These are phyloP conservation scores for Agraylea sexmaculata DNA, from an alignment of 1,140 invertebrate species.

Conservation along the genomic window DNA sequence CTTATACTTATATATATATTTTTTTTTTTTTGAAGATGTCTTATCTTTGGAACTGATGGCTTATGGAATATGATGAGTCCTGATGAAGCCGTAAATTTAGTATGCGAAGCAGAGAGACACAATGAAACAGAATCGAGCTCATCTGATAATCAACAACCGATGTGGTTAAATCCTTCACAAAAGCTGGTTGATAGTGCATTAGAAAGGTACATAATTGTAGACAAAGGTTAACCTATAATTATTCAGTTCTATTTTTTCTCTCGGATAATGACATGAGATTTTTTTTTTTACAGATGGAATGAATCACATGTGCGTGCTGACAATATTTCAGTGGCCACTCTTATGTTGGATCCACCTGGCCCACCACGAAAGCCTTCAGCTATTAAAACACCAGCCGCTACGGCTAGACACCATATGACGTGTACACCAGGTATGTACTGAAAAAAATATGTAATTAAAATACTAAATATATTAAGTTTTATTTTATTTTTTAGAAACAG, in stretches of 20 bases:
- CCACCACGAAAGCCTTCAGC: constrained; percentile 44
- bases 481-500: no score
- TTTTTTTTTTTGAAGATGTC: constrained; percentile 53
- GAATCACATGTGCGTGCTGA: constrained; percentile 77
- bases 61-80: constrained; percentile 91
- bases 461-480: no score
- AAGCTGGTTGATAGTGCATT: constrained; percentile 78
- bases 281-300: constrained; percentile 46
- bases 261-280: background rate
- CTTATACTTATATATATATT: background rate
- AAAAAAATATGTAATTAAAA: no score
- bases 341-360: constrained; percentile 85
- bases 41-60: constrained; percentile 93
- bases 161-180: constrained; percentile 83
- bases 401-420: constrained; percentile 13
- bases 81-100: constrained; percentile 71
- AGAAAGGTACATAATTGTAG: constrained; percentile 40
- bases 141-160: constrained; percentile 39
- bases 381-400: constrained; percentile 4
- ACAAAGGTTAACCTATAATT: background rate
- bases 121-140: constrained; percentile 54
- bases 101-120: constrained; percentile 67
- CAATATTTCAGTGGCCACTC: constrained; percentile 88
- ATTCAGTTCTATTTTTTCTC: background rate
- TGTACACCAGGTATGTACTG: no score